Base-by-base conservation (phyloP, 2,888 invertebrate species). In the Baronia brevicornis region DNA sequence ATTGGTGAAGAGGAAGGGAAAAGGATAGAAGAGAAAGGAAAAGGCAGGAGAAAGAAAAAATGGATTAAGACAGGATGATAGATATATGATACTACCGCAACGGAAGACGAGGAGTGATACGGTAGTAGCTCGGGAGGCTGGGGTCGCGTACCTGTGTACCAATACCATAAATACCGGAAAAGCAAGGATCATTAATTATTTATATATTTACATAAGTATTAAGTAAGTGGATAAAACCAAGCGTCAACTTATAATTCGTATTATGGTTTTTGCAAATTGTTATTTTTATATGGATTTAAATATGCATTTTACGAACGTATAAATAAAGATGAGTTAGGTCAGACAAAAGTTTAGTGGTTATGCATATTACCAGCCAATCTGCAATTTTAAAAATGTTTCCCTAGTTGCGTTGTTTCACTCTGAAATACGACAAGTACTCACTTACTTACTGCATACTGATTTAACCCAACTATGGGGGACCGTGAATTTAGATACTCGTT, bases 321-420 rank as follows among this genome's bases (percentile, higher is more conserved):
- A 44, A 46, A 48, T 51, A 51, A 46, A 49, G 36, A 50, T 41
- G 38, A 52, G 39, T 46, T 39, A 36, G 53, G 38, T 49, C 48
- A 51, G 52, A 54, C 48, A 41, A 52, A 53, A 51, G 38, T 58
- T 52, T 54, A 44, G 50, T 51, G 43, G 54, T 51, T 59, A 72
- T 73, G 70, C 60, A 75, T 75, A 75, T 75, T 78, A 55, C 60
- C 64, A 66, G 79, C 72, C 63, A 80, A 80, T 78, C 60, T 78
- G 74, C 73, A 78, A 75, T 71, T 71, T 67, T 55, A 69, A 71
- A 69, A 67, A 57, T 54, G 61, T 56, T 51, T 50, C 43, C 38
- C 38, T 53, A 45, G 54, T 63, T 37, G 39, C 29, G 38, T 59
- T 55, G 48, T 67, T 71, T 74, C 67, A 64, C 58, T 36, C 43